Evolutionary conservation across 2,797 vertebrate genomes (phyloP).

Genomic region (Coranthus polyacanthus): DNA sequence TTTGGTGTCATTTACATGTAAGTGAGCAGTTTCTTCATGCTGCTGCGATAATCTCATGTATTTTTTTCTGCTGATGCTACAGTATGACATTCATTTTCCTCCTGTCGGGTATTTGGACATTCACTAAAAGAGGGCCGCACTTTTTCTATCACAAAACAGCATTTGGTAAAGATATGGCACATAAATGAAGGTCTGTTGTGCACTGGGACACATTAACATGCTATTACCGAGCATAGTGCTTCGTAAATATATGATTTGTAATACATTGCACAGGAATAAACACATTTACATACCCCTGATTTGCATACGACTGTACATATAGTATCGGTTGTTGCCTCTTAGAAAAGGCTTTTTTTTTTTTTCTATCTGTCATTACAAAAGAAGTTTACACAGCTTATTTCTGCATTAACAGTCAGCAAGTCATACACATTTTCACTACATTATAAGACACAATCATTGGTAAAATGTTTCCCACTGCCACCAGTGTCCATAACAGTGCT

Average conservation of each 20-base stretch:
- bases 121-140: conserved; percentile 35
- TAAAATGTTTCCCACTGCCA: conserved; percentile 40
- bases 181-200: conserved; percentile 34
- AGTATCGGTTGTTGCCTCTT: conserved; percentile 36
- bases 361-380: conserved; percentile 49
- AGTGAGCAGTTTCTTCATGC: conserved; percentile 52
- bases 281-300: conserved; percentile 63
- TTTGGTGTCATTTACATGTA: conserved; percentile 7
- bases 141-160: conserved; percentile 46
- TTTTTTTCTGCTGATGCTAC: conserved; percentile 14
- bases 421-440: conserved; percentile 70
- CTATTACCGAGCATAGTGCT: conserved; percentile 62
- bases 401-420: conserved; percentile 79
- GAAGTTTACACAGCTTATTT: conserved; percentile 69
- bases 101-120: conserved; percentile 40
- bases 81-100: conserved; percentile 47
- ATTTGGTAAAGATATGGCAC: conserved; percentile 41
- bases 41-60: conserved; percentile 11
- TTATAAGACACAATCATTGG: conserved; percentile 57
- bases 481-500: conserved; percentile 72
- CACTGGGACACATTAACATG: conserved; percentile 65
- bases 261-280: conserved; percentile 58
- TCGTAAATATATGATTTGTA: conserved; percentile 55
- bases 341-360: conserved; percentile 21
- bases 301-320: conserved; percentile 58